Base-by-base conservation (phyloP, 2,113 vertebrate species). In the Beaufortia kweichowensis region DNA sequence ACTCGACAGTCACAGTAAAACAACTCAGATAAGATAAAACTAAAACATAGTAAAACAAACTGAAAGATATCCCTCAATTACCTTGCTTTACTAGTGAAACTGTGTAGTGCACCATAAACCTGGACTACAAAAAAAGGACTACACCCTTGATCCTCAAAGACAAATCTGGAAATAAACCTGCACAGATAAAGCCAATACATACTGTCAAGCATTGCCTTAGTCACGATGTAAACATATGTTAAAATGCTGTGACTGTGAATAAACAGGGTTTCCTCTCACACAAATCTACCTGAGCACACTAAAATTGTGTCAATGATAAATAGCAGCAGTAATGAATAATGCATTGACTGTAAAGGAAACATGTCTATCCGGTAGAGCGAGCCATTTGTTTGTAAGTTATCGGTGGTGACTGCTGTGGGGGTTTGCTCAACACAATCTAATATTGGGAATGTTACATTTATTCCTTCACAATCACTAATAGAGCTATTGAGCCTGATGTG, bases 231-330 rank as follows among this genome's bases (percentile, higher is more conserved):
- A 59, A 43, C 69, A 72, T 26, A 26, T 24, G 26, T 31, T 35
- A 4, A 41, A 64, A 68, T 8, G 28, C 46, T 23, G 12, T 55
- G 48, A 50, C 48, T 17, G 53, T 56, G 14, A 17, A 46, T 29
- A 73, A 73, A 7, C 39, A 21, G 10, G 21, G 19, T 7, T 17
- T 17, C 5, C 43, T 17, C 43, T 4, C 19, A 9, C 48, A 53
- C 6, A 53, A n/a, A 53, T 43, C 6, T 68, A 7, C 19, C n/a
- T 50, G 2, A 31, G 12, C 26, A 55, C 9, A 33, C 4, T 43
- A 41, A 76, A 66, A 35, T 55, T 41, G 76, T 59, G 53, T 72
- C 61, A 84, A 72, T 79, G 72, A 68, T 33, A 79, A 72, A 77
- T 57, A 67, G 24, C 63, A 15, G 8, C 39, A 26, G 50, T 35